A percentile compares a stretch with the other conserved stretches of the same genome.
phyloP scores from a whole-genome alignment of 1,140 invertebrate species.

The Brachionus rotundiformis region DNA sequence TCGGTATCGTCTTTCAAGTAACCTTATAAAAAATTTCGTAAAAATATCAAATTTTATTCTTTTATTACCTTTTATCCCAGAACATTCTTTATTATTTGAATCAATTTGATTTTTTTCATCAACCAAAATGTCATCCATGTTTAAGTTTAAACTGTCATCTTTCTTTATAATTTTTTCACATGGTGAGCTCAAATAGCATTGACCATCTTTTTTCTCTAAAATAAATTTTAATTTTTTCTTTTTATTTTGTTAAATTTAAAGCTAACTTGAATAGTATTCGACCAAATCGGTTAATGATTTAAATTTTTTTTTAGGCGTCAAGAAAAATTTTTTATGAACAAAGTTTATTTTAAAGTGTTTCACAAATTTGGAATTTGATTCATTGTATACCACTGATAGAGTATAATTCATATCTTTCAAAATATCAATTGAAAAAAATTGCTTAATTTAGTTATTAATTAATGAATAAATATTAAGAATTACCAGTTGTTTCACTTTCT shows the following conservation, averaged over 20 bases:
- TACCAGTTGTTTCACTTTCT: slow-evolving; percentile 27
- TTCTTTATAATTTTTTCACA: slow-evolving; percentile 32
- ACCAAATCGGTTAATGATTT: slow-evolving; percentile 91
- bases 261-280: slow-evolving; percentile 84
- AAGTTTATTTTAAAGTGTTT: slow-evolving; percentile 19
- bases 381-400: not conserved
- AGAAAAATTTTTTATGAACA: slow-evolving; percentile 73
- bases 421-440: too few relatives aligned
- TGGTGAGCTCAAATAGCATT: not conserved
- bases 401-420: slow-evolving; percentile 28
- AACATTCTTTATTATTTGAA: not conserved
- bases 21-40: not conserved
- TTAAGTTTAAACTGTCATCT: not conserved
- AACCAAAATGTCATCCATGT: not conserved
- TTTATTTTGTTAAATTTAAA: not conserved
- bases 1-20: not conserved
- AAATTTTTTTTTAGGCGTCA: slow-evolving; percentile 92
- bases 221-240: not conserved
- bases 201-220: not conserved
- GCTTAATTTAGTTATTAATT: too few relatives aligned
- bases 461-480: not conserved
- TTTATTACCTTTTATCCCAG: not conserved
- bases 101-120: not conserved
- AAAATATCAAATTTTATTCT: too few relatives aligned
- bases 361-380: not conserved